Conservation (phyloP, 2,888 invertebrate genomes). For the Nomada fabriciana region DNA sequence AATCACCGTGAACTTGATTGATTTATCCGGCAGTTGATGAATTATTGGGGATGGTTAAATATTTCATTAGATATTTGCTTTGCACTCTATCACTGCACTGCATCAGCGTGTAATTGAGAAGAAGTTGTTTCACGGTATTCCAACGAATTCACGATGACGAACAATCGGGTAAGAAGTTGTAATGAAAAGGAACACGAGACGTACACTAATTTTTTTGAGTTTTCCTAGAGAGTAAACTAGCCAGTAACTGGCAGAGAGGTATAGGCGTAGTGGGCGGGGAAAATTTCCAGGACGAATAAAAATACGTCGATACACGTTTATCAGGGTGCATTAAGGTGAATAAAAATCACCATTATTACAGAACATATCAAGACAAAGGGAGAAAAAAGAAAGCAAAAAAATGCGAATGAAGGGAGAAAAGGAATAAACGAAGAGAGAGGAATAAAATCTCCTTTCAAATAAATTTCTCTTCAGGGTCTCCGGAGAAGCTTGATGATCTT, state of each 20-base stretch:
- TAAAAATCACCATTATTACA: slow-evolving; percentile 27
- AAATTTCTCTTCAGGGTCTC: slow-evolving; percentile 51
- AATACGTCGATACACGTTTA: slow-evolving; percentile 43
- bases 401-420: not conserved
- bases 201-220: slow-evolving; percentile 20
- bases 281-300: slow-evolving; percentile 11
- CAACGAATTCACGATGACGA: not conserved
- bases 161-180: slow-evolving; percentile 9
- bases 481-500: slow-evolving; percentile 38
- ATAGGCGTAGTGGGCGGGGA: not conserved
- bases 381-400: too few relatives aligned
- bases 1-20: not conserved
- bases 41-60: slow-evolving; percentile 2
- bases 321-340: slow-evolving; percentile 18
- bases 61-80: not conserved
- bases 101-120: not conserved
- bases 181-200: not conserved
- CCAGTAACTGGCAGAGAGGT: slow-evolving; percentile 2
- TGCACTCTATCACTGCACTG: too few relatives aligned
- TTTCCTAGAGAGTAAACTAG: slow-evolving; percentile 22
- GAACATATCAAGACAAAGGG: slow-evolving; percentile 20
- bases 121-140: not conserved
- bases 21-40: slow-evolving; percentile 6
- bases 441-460: slow-evolving; percentile 51
- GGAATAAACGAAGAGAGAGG: slow-evolving; percentile 12